Evolutionary conservation across 2,113 vertebrate genomes (phyloP).

Genomic region (Glaucidium brasilianum): DNA sequence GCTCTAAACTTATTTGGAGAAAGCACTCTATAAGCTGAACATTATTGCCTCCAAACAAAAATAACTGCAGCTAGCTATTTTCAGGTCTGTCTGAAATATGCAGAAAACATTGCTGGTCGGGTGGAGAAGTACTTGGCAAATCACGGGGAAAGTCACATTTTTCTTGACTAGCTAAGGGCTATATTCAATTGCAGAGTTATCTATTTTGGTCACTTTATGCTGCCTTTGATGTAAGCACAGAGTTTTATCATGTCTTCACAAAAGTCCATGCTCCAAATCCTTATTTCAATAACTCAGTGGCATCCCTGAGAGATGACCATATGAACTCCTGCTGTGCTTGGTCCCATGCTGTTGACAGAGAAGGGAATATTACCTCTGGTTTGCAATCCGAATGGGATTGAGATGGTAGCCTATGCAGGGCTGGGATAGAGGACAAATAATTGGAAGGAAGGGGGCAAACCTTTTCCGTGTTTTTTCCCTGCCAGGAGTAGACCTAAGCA

Average conservation of each 20-base stretch:
- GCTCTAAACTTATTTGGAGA: background rate
- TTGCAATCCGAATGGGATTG: background rate
- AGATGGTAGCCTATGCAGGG: background rate
- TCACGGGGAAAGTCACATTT: background rate
- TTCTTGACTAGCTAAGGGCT: background rate
- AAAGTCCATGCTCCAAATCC: background rate
- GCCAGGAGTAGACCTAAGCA: background rate
- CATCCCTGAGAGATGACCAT: background rate
- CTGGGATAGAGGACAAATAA: background rate
- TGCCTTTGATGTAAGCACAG: background rate
- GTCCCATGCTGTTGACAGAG: background rate
- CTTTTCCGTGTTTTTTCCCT: background rate
- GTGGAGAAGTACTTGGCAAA: background rate
- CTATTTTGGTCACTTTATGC: background rate
- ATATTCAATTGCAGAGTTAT: background rate
- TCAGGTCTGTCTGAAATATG: background rate
- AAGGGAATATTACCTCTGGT: background rate
- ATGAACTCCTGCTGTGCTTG: background rate
- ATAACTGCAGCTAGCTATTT: background rate
- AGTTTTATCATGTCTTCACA: background rate
- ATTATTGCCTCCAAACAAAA: background rate
- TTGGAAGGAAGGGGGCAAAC: background rate
- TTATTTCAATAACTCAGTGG: background rate
- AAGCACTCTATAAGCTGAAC: background rate
- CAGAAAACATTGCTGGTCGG: background rate